Evolutionary conservation across 2,113 vertebrate genomes (phyloP).

Genomic region (Tonatia bakeri): DNA sequence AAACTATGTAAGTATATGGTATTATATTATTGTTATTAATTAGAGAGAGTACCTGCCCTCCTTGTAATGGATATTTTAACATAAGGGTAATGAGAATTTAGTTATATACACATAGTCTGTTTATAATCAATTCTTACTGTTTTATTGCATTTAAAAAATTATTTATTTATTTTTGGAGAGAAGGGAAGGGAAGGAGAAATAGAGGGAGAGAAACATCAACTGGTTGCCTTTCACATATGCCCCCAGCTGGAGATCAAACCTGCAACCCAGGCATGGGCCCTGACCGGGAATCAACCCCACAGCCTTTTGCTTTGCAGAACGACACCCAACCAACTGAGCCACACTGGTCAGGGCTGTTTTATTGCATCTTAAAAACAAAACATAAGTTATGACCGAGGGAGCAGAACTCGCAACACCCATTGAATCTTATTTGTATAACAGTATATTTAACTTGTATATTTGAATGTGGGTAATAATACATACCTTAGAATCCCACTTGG

Average conservation of each 20-base stretch:
- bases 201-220: too few relatives aligned
- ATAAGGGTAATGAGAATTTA: conserved; percentile 31
- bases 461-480: not conserved
- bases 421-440: not conserved
- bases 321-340: too few relatives aligned
- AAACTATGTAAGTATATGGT: not conserved
- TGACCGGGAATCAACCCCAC: too few relatives aligned
- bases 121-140: not conserved
- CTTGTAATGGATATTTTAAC: conserved; percentile 25
- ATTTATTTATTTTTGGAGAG: too few relatives aligned
- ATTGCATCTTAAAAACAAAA: not conserved
- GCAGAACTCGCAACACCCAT: not conserved
- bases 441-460: not conserved
- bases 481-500: not conserved
- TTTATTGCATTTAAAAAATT: conserved; percentile 14
- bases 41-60: not conserved
- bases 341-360: too few relatives aligned
- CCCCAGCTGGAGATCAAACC: too few relatives aligned
- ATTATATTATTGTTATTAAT: not conserved
- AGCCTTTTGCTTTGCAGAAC: too few relatives aligned
- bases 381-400: not conserved
- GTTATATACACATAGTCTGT: not conserved
- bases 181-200: too few relatives aligned
- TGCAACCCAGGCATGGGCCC: too few relatives aligned
- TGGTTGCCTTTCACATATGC: too few relatives aligned